Conservation (phyloP, 1,140 invertebrate species). For the Archegozetes longisetosus region DNA sequence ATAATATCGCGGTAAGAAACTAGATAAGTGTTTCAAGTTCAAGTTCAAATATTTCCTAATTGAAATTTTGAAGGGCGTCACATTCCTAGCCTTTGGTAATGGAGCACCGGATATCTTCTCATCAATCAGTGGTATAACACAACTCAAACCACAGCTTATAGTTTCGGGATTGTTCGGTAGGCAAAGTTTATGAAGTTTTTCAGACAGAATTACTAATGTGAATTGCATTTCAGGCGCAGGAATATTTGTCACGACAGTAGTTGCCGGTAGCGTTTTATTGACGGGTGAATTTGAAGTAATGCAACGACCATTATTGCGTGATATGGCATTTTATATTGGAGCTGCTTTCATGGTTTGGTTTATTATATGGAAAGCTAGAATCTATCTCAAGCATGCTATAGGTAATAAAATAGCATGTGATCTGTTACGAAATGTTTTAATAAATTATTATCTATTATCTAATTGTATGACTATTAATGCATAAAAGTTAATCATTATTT, state of each 20-base stretch:
- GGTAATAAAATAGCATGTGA: constrained; percentile 1
- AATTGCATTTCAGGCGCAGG: constrained; percentile 28
- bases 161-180: constrained; percentile 41
- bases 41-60: neutral
- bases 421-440: neutral
- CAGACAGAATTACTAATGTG: neutral
- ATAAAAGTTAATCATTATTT: neutral
- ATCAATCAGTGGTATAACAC: constrained; percentile 35
- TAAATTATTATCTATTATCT: neutral
- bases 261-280: constrained; percentile 43
- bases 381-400: neutral
- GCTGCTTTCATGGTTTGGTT: constrained; percentile 27
- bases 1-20: constrained; percentile 43
- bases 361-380: neutral
- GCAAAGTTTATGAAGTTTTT: neutral
- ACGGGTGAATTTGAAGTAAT: constrained; percentile 40
- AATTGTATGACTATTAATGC: neutral
- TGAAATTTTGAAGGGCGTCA: constrained; percentile 39
- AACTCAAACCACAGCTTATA: constrained; percentile 38
- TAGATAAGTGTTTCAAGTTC: neutral
- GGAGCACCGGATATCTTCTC: constrained; percentile 58
- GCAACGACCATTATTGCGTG: constrained; percentile 43
- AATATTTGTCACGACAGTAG: constrained; percentile 48
- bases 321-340: constrained; percentile 44
- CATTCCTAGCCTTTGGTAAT: constrained; percentile 62